A percentile compares a stretch with the other conserved stretches of the same genome.
Conservation (phyloP, 2,797 vertebrate species). For the Spheniscus humboldti region DNA sequence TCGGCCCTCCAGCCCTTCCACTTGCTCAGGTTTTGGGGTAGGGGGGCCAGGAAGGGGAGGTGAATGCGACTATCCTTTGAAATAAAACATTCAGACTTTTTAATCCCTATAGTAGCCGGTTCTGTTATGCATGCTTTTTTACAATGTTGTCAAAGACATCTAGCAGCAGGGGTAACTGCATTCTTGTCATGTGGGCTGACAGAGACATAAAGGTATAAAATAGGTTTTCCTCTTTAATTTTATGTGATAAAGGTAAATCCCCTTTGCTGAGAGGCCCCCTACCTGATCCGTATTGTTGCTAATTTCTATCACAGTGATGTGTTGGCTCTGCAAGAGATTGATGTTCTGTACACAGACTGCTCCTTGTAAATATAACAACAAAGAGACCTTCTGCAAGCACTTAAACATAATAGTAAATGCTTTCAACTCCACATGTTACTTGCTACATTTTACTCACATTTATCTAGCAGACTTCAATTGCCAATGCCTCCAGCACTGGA, state of each 20-base stretch:
- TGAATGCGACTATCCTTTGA: neutral
- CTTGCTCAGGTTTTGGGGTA: neutral
- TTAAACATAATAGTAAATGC: neutral
- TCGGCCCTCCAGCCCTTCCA: neutral
- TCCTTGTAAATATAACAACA: conserved; percentile 33
- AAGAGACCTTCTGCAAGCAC: neutral
- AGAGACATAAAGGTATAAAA: conserved; percentile 12
- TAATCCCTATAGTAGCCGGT: neutral
- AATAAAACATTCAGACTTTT: neutral
- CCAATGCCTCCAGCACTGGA: neutral
- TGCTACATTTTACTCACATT: conserved; percentile 1
- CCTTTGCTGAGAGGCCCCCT: neutral
- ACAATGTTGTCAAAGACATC: neutral
- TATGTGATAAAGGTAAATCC: neutral
- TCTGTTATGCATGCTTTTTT: neutral
- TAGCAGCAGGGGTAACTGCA: conserved; percentile 17
- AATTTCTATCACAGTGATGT: conserved; percentile 28
- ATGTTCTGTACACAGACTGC: conserved; percentile 7
- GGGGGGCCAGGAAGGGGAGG: neutral
- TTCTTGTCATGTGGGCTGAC: neutral
- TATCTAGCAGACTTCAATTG: neutral
- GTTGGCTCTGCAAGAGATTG: neutral
- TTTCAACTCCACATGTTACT: neutral
- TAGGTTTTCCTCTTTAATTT: neutral
- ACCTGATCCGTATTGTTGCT: neutral